A percentile compares a stretch with the other conserved stretches of the same genome.
These are phyloP conservation scores for Amorpha juglandis DNA, from an alignment of 2,888 invertebrate genomes.

Conservation along the genomic window DNA sequence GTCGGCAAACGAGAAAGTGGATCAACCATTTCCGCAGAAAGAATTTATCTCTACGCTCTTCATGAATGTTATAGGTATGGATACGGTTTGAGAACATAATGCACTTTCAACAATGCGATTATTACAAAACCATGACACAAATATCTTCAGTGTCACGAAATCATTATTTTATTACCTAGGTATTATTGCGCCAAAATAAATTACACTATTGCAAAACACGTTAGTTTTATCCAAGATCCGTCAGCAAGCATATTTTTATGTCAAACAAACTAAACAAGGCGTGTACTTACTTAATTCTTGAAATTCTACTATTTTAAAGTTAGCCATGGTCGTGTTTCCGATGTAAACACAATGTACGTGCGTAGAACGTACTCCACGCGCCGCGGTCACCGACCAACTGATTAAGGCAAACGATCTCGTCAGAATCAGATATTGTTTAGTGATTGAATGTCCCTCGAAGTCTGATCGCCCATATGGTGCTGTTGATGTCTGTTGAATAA, in stretches of 20 bases:
- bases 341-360: slow-evolving; percentile 35
- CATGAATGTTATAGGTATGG: not conserved
- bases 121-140: slow-evolving; percentile 8
- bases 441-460: slow-evolving; percentile 63
- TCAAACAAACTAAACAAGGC: slow-evolving; percentile 27
- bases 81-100: no score
- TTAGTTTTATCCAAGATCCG: no score
- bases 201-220: not conserved
- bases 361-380: slow-evolving; percentile 48
- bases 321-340: slow-evolving; percentile 57
- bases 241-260: not conserved
- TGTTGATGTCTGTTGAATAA: slow-evolving; percentile 16
- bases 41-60: no score
- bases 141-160: slow-evolving; percentile 11
- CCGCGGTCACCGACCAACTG: slow-evolving; percentile 73
- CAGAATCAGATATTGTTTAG: slow-evolving; percentile 68
- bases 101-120: not conserved
- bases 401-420: slow-evolving; percentile 67
- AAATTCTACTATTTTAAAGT: slow-evolving; percentile 68
- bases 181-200: slow-evolving; percentile 15
- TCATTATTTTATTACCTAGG: slow-evolving; percentile 9
- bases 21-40: no score
- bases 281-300: slow-evolving; percentile 67
- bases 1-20: no score
- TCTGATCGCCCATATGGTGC: slow-evolving; percentile 31